Percentiles rank a stretch among this genome's conserved stretches.
phyloP scores from a whole-genome alignment of 2,888 invertebrate genomes.

The Lathronympha strigana region DNA sequence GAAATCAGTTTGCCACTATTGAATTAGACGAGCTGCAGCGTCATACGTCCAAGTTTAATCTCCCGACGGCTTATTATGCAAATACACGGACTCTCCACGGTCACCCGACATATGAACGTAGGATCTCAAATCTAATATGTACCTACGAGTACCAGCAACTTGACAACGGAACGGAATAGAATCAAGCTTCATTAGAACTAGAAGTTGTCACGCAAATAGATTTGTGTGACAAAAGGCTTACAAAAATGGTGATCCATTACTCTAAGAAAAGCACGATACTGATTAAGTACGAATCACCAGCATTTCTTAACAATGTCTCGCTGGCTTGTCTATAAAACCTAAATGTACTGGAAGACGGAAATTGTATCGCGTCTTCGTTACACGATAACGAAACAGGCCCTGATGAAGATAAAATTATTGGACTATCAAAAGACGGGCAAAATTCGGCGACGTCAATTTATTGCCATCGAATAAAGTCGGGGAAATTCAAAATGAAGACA shows the following conservation, averaged over 20 bases:
- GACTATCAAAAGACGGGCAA: slow-evolving; percentile 73
- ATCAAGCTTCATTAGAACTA: too few relatives aligned
- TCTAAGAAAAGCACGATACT: too few relatives aligned
- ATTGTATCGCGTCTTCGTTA: slow-evolving; percentile 58
- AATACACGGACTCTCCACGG: slow-evolving; percentile 73
- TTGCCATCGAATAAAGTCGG: slow-evolving; percentile 68
- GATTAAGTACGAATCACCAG: too few relatives aligned
- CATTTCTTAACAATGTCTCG: too few relatives aligned
- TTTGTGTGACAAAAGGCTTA: too few relatives aligned
- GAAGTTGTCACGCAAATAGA: too few relatives aligned
- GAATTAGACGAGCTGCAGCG: slow-evolving; percentile 80
- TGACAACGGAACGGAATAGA: too few relatives aligned
- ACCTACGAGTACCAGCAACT: too few relatives aligned
- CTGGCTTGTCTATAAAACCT: background rate
- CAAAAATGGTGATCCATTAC: too few relatives aligned
- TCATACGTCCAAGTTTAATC: slow-evolving; percentile 82
- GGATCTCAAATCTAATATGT: too few relatives aligned
- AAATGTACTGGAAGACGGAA: slow-evolving; percentile 46
- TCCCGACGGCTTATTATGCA: slow-evolving; percentile 80
- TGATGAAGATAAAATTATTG: slow-evolving; percentile 75
- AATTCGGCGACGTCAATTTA: slow-evolving; percentile 73
- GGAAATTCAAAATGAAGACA: slow-evolving; percentile 67
- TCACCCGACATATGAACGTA: slow-evolving; percentile 67
- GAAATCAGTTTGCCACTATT: slow-evolving; percentile 82
- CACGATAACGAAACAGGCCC: slow-evolving; percentile 63